Evolutionary conservation across 2,797 vertebrate genomes (phyloP), one percentile per base, ranked within the genome.

Genomic region (Garrulus glandarius): DNA sequence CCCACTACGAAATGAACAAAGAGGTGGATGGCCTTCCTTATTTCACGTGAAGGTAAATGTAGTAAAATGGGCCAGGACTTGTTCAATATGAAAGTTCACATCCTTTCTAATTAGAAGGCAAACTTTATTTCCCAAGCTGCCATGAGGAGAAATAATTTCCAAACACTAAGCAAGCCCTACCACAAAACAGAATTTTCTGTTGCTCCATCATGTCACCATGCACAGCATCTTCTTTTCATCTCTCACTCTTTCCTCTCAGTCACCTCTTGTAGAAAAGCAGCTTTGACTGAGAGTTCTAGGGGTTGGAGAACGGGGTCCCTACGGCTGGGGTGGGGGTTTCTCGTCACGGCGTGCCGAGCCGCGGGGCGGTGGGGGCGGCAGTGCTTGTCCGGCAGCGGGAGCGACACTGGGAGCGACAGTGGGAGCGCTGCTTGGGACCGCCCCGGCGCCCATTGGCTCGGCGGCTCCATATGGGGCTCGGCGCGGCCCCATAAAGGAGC

Each of bases 361-460:
- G 23, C 18, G 49, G 29, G 15, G 55, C 8, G 6, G 39, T 24
- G 41, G 69, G 27, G 57, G 21, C 39, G 72, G 27, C 18, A 22
- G 43, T 2, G 43, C 27, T 23, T 4, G 43, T 50, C 49, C 43
- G 32, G 77, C 86, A 11, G 49, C 56, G 44, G 59, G 36, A 49
- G 43, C 52, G 77, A 6, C 14, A 20, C 22, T 16, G 56, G 36
- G 10, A 24, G 65, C 39, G 49, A 29, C 29, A 8, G 41, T 1
- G 41, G 64, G 13, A 63, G 84, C 23, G 63, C 24, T 6, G 61
- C 32, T 16, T 6, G 81, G 88, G 34, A n/a, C 93, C 68, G 71
- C 75, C 86, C 83, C 82, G n/a, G 30, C 70, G 67, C 89, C 91
- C 83, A 96, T 96, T 93, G 95, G 95, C 83, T 92, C 34, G 19